A percentile compares a stretch with the other conserved stretches of the same genome.
These are phyloP conservation scores for Menura novaehollandiae DNA, from an alignment of 2,113 vertebrate species.

Conservation along the genomic window DNA sequence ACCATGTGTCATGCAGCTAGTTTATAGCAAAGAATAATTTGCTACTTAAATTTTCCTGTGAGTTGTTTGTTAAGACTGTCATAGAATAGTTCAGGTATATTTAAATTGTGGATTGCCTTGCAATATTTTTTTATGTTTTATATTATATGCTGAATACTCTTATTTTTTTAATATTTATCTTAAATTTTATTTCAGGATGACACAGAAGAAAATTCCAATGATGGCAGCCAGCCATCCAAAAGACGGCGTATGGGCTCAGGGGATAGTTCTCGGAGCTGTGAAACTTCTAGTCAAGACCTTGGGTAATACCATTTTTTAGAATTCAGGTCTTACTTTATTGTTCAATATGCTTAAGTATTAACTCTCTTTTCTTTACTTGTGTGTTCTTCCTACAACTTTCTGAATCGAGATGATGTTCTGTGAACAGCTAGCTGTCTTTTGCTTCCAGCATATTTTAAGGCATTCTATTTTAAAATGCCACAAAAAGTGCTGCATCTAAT, in stretches of 20 bases:
- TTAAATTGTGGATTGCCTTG: neutral
- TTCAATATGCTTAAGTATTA: neutral
- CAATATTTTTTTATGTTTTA: neutral
- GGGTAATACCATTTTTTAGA: slow-evolving; percentile 66
- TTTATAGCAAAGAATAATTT: neutral
- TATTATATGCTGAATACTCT: neutral
- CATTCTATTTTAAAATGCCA: neutral
- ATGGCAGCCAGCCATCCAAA: slow-evolving; percentile 90
- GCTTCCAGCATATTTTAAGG: neutral
- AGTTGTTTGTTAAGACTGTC: neutral
- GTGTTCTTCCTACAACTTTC: neutral
- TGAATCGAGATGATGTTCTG: neutral
- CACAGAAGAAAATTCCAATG: slow-evolving; percentile 92
- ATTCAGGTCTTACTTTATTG: neutral
- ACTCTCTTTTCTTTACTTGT: neutral
- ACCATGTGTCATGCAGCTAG: neutral
- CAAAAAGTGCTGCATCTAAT: neutral
- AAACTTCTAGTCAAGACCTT: slow-evolving; percentile 90
- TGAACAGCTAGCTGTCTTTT: neutral
- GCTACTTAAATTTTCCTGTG: neutral
- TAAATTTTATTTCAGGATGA: slow-evolving; percentile 67
- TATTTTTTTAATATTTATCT: neutral
- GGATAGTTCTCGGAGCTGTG: slow-evolving; percentile 93
- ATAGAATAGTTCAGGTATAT: neutral
- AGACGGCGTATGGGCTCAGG: slow-evolving; percentile 93